A percentile compares a stretch with the other conserved stretches of the same genome.
Evolutionary conservation across 2,888 invertebrate species (phyloP).

Genomic region (Epinotia ramella): DNA sequence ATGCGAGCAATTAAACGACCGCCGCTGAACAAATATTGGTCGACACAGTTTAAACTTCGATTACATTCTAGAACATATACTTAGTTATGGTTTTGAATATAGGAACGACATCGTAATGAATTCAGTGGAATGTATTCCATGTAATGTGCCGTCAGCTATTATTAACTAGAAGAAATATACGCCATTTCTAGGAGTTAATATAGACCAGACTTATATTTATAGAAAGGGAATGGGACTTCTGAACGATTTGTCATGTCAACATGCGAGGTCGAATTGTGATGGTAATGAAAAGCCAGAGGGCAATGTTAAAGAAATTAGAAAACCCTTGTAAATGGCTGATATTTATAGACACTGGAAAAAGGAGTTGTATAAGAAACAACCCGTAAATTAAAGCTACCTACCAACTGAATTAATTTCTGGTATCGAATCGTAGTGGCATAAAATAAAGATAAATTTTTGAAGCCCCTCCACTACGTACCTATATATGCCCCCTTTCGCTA

Average conservation of each 20-base stretch:
- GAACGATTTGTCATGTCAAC: not conserved
- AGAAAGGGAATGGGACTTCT: not conserved
- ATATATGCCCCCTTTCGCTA: too few relatives aligned
- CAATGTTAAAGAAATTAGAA: too few relatives aligned
- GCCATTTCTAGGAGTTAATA: conserved; percentile 32
- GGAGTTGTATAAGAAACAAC: too few relatives aligned
- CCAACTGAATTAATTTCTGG: not conserved
- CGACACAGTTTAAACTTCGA: conserved; percentile 26
- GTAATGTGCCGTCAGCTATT: conserved; percentile 18
- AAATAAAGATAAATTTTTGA: too few relatives aligned
- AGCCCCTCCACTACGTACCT: too few relatives aligned
- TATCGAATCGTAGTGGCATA: not conserved
- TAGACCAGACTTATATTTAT: conserved; percentile 6
- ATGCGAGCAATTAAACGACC: conserved; percentile 9
- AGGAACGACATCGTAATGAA: conserved; percentile 11
- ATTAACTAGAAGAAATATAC: conserved; percentile 31
- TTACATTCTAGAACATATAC: not conserved
- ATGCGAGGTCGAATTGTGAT: too few relatives aligned
- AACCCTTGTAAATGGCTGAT: too few relatives aligned
- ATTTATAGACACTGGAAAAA: too few relatives aligned
- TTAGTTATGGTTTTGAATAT: conserved; percentile 10
- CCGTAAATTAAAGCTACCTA: not conserved
- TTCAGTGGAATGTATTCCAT: conserved; percentile 26
- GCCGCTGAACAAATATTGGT: conserved; percentile 16
- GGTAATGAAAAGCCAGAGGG: too few relatives aligned